phyloP scores from a whole-genome alignment of 2,113 vertebrate species.

The Alligator sinensis region DNA sequence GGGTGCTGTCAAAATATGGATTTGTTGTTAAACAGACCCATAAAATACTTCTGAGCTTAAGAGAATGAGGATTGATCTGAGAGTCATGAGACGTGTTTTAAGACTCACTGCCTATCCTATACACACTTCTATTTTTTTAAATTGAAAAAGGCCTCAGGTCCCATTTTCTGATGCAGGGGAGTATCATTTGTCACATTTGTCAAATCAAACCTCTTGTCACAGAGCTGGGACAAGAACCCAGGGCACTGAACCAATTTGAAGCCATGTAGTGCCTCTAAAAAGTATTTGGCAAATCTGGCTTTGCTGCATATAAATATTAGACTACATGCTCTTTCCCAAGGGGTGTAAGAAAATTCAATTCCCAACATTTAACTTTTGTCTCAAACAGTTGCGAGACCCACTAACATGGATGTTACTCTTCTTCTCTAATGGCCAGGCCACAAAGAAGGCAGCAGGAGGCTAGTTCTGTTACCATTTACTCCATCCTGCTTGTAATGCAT shows the following conservation, averaged over 20 bases:
- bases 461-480: neutral
- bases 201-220: neutral
- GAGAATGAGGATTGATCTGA: neutral
- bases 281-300: neutral
- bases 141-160: neutral
- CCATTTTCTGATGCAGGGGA: neutral
- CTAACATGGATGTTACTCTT: neutral
- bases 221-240: neutral
- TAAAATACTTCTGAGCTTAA: neutral
- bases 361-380: neutral
- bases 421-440: neutral
- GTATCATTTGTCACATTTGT: neutral
- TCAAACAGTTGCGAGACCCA: neutral
- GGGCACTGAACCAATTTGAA: neutral
- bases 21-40: neutral
- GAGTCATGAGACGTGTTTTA: neutral
- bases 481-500: neutral
- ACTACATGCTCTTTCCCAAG: neutral
- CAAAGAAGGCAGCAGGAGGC: neutral
- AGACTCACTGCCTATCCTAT: neutral
- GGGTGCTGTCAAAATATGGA: neutral
- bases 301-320: neutral
- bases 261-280: neutral
- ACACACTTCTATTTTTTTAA: neutral
- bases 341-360: neutral